phyloP scores from a whole-genome alignment of 2,888 invertebrate genomes.

The Megamerina dolium region DNA sequence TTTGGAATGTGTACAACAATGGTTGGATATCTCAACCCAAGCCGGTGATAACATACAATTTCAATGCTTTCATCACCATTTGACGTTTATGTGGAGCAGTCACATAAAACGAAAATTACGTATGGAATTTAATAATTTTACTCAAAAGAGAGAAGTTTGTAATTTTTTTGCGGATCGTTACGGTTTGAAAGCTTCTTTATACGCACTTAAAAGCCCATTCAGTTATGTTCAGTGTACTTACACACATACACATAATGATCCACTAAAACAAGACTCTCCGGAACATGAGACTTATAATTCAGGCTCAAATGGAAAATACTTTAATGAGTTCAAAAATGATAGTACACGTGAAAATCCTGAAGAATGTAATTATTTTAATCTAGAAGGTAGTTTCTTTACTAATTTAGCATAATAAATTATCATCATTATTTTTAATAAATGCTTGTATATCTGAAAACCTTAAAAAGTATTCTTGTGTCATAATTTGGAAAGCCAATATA shows the following conservation, averaged over 20 bases:
- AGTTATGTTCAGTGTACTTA: conserved; percentile 31
- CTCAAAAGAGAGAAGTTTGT: conserved; percentile 62
- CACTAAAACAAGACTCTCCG: conserved; percentile 6
- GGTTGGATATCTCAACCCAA: conserved; percentile 66
- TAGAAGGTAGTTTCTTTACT: conserved; percentile 30
- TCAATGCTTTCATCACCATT: conserved; percentile 89
- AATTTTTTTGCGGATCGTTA: conserved; percentile 62
- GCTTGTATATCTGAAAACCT: too few species aligned
- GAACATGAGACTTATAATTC: conserved; percentile 20
- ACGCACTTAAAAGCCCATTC: too few species aligned
- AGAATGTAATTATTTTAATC: conserved; percentile 24
- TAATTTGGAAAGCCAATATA: too few species aligned
- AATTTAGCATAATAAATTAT: conserved; percentile 19
- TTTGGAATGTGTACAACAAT: conserved; percentile 69
- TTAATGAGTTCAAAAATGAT: conserved; percentile 29
- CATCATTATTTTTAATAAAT: too few species aligned
- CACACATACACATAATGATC: conserved; percentile 21
- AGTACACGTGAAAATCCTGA: conserved; percentile 8
- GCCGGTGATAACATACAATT: conserved; percentile 63
- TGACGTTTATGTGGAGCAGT: conserved; percentile 92
- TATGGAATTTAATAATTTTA: conserved; percentile 71
- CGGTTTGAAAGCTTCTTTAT: too few species aligned
- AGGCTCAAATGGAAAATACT: conserved; percentile 35
- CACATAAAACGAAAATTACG: conserved; percentile 67
- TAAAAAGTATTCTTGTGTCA: too few species aligned